phyloP scores from a whole-genome alignment of 2,113 vertebrate species.

The Toxostoma redivivum region DNA sequence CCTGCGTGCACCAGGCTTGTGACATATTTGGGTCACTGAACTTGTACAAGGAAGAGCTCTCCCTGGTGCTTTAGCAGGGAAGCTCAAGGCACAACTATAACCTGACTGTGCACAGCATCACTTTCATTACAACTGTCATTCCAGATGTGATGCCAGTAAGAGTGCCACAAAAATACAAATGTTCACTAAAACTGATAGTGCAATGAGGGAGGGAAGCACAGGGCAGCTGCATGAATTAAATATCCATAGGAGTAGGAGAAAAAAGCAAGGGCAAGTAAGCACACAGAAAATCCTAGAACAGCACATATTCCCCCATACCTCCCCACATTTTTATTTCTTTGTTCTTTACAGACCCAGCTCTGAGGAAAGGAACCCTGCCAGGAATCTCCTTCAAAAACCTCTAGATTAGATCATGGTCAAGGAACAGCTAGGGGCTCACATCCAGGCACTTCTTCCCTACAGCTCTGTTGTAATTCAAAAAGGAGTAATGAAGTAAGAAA shows the following conservation, averaged over 20 bases:
- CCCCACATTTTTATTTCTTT: background rate
- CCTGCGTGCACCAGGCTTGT: background rate
- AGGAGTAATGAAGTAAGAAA: background rate
- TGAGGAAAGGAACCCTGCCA: background rate
- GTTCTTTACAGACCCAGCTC: background rate
- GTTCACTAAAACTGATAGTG: fast-evolving
- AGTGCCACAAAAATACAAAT: background rate
- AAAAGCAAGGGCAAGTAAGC: background rate
- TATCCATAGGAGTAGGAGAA: background rate
- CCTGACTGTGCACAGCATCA: background rate
- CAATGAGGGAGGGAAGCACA: background rate
- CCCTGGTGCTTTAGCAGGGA: background rate
- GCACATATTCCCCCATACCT: background rate
- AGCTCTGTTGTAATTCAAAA: background rate
- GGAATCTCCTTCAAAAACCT: background rate
- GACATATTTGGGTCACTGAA: background rate
- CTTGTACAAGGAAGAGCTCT: background rate
- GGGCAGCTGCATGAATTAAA: background rate
- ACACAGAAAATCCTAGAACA: background rate
- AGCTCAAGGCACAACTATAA: background rate
- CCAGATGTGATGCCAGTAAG: background rate
- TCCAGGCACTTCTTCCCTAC: background rate
- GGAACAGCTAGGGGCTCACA: background rate
- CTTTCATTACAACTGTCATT: background rate
- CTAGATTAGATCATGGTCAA: background rate